These are phyloP conservation scores for Pelodytes ibericus DNA, from an alignment of 2,797 vertebrate genomes.

Conservation along the genomic window DNA sequence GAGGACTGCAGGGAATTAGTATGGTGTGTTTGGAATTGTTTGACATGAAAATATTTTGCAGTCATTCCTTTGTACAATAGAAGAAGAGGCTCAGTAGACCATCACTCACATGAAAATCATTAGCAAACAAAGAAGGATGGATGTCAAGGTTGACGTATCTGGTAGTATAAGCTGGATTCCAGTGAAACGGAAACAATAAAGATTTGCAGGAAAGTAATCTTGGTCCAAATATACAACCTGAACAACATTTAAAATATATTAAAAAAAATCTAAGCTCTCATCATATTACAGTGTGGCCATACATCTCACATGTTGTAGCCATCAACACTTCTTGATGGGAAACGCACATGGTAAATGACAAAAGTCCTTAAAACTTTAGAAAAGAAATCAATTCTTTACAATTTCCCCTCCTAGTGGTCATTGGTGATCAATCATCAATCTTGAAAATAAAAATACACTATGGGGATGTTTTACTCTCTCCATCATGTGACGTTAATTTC, in stretches of 20 bases:
- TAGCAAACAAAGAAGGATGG: constrained; percentile 7
- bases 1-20: constrained; percentile 24
- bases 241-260: neutral
- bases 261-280: no score
- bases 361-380: no score
- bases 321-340: no score
- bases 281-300: no score
- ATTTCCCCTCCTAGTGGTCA: no score
- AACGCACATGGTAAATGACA: no score
- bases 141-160: neutral
- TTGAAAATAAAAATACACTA: no score
- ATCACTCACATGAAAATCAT: constrained; percentile 4
- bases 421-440: no score
- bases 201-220: neutral
- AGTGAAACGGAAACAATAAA: neutral
- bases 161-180: neutral
- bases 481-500: no score
- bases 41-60: constrained; percentile 6
- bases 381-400: no score
- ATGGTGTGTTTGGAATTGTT: constrained; percentile 23
- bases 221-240: neutral
- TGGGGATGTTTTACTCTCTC: no score
- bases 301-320: no score
- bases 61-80: constrained; percentile 27
- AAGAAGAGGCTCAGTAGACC: neutral